Conservation (phyloP, 2,797 vertebrate species). For the Perodicticus potto region DNA sequence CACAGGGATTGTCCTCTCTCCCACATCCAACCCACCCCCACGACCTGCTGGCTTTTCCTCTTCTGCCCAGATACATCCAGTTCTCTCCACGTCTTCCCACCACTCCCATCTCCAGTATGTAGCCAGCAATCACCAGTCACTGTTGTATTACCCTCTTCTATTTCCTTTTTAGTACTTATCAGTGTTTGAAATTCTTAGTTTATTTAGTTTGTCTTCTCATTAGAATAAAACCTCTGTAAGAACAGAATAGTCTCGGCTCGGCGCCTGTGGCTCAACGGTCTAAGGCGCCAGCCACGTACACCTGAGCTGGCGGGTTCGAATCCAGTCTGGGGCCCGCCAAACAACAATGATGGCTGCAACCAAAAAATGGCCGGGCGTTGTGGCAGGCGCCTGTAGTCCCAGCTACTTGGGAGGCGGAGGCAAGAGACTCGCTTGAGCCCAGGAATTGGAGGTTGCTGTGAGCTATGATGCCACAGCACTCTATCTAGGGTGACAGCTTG, state of each 20-base stretch:
- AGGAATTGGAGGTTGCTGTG: too few species aligned
- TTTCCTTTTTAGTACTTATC: slow-evolving; percentile 12
- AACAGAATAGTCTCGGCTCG: neutral
- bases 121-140: slow-evolving; percentile 2
- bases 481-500: too few species aligned
- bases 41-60: neutral
- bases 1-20: neutral
- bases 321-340: too few species aligned
- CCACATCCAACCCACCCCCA: neutral
- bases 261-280: too few species aligned
- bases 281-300: too few species aligned
- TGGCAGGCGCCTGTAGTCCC: too few species aligned
- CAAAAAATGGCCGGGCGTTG: too few species aligned
- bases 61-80: neutral
- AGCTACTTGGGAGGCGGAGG: too few species aligned
- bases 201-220: neutral
- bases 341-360: too few species aligned
- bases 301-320: too few species aligned
- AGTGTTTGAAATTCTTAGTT: slow-evolving; percentile 36
- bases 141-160: neutral
- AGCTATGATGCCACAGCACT: too few species aligned
- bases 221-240: neutral
- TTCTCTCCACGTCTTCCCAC: neutral
- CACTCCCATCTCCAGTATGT: neutral
- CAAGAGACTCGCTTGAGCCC: too few species aligned